These are phyloP conservation scores for Osmerus eperlanus DNA, from an alignment of 2,113 vertebrate genomes.

Conservation along the genomic window DNA sequence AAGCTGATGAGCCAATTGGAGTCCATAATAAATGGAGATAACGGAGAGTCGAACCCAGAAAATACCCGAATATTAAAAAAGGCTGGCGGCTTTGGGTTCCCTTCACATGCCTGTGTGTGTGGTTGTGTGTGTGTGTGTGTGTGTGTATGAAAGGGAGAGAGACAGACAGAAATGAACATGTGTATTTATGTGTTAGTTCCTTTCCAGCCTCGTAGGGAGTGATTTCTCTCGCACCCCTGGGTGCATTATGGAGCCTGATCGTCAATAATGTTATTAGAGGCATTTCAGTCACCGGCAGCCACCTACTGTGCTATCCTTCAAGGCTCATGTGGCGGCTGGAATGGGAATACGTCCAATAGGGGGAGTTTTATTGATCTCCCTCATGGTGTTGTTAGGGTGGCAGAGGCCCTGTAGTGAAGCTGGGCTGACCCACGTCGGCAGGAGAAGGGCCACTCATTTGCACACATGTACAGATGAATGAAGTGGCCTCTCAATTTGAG, in stretches of 20 bases:
- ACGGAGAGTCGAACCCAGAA: neutral
- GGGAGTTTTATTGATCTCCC: conserved; percentile 5
- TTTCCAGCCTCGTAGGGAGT: neutral
- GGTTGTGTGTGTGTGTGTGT: neutral
- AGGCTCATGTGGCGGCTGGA: neutral
- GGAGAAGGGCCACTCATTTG: conserved; percentile 17
- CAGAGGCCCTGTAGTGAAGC: conserved; percentile 9
- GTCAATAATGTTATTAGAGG: conserved; percentile 28
- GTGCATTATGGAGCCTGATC: conserved; percentile 10
- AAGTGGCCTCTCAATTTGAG: conserved; percentile 13
- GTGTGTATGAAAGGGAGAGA: neutral
- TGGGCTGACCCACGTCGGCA: neutral
- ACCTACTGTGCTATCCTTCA: conserved; percentile 15
- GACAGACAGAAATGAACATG: neutral
- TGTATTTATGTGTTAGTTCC: neutral
- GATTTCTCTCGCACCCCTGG: neutral
- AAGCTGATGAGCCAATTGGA: neutral
- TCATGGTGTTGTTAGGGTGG: conserved; percentile 4
- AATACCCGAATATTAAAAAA: neutral
- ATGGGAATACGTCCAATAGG: neutral
- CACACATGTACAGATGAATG: neutral
- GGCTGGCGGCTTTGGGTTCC: neutral
- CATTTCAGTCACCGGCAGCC: conserved; percentile 17
- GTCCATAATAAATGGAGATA: neutral
- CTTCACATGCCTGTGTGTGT: neutral